phyloP scores from a whole-genome alignment of 2,888 invertebrate genomes.

The Brachylomia viminalis region DNA sequence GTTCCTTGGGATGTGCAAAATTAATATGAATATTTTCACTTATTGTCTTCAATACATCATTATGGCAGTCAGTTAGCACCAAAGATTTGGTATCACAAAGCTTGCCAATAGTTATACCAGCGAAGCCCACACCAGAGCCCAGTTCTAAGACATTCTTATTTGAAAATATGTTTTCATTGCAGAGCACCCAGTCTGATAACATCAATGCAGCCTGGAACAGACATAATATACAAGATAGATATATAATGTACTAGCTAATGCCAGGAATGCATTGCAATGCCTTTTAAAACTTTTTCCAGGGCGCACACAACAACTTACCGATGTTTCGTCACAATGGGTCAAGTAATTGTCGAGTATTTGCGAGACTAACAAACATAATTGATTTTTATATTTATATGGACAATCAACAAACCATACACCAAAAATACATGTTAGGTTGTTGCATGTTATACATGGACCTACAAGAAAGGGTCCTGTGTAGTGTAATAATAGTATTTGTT shows the following conservation, averaged over 20 bases:
- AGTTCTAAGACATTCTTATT: slow-evolving; percentile 92
- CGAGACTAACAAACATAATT: too few species aligned
- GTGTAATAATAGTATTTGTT: background rate
- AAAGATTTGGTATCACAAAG: slow-evolving; percentile 89
- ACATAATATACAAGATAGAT: background rate
- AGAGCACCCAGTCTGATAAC: slow-evolving; percentile 93
- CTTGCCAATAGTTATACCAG: slow-evolving; percentile 92
- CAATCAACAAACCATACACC: too few species aligned
- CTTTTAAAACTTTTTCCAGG: too few species aligned
- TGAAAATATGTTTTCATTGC: slow-evolving; percentile 87
- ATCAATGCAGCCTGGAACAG: slow-evolving; percentile 92
- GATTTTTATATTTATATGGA: too few species aligned
- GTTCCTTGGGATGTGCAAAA: slow-evolving; percentile 75
- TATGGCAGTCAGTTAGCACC: slow-evolving; percentile 93
- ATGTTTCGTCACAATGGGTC: too few species aligned
- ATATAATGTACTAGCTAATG: too few species aligned
- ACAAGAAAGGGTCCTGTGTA: background rate
- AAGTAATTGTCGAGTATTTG: too few species aligned
- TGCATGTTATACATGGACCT: too few species aligned
- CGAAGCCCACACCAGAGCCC: slow-evolving; percentile 94
- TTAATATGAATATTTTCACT: slow-evolving; percentile 92
- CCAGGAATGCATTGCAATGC: too few species aligned
- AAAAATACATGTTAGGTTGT: too few species aligned
- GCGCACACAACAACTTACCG: too few species aligned
- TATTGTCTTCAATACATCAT: slow-evolving; percentile 91